These are phyloP conservation scores for Phrynocephalus vlangalii DNA, from an alignment of 2,797 vertebrate genomes.

Conservation along the genomic window DNA sequence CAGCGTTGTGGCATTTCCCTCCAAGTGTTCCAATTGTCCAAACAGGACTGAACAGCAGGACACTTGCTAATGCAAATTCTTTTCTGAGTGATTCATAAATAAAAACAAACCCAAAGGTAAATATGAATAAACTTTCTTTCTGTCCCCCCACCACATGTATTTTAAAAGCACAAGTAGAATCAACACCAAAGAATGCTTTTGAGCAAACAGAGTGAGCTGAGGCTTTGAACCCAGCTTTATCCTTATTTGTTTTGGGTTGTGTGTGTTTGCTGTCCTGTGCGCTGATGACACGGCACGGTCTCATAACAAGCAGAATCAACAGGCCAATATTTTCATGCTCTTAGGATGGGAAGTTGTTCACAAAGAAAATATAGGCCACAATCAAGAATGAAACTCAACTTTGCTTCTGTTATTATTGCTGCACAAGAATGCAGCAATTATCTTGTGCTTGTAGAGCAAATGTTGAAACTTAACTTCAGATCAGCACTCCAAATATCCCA, in stretches of 20 bases:
- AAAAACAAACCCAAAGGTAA: conserved; percentile 77
- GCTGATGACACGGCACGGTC: neutral
- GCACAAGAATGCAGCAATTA: too few species aligned
- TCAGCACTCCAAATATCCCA: too few species aligned
- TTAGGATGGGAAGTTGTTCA: neutral
- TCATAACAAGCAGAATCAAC: neutral
- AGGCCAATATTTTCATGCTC: conserved; percentile 22
- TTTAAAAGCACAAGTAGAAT: conserved; percentile 63
- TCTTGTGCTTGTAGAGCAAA: too few species aligned
- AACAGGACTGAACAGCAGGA: conserved; percentile 76
- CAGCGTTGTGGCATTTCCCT: conserved; percentile 63
- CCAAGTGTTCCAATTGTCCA: conserved; percentile 71
- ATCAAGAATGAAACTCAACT: neutral
- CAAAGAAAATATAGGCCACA: conserved; percentile 16
- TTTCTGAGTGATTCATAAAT: conserved; percentile 76
- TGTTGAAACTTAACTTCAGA: too few species aligned
- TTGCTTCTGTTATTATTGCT: neutral
- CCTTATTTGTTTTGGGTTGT: neutral
- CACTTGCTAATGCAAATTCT: conserved; percentile 77
- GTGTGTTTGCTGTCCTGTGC: conserved; percentile 39
- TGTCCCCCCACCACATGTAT: conserved; percentile 42
- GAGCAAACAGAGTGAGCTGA: conserved; percentile 53
- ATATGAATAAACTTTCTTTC: conserved; percentile 75
- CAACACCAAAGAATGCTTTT: conserved; percentile 64
- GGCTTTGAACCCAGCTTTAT: conserved; percentile 33